Evolutionary conservation across 2,888 invertebrate species (phyloP).

Genomic region (Sarcophaga variegata): DNA sequence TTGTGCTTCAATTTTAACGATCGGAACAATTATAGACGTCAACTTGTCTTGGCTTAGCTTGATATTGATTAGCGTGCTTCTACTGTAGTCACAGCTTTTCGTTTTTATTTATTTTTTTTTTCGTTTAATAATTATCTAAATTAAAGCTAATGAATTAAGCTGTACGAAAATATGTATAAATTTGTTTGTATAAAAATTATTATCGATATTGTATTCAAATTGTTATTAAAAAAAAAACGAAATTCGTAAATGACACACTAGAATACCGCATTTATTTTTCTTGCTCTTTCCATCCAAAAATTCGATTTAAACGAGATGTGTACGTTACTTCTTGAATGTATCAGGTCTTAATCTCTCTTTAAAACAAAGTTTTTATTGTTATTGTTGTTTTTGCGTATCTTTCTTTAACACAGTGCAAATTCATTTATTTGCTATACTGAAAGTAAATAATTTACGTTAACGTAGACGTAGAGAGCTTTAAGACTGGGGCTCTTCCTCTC

Average conservation of each 20-base stretch:
- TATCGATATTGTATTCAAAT: not conserved
- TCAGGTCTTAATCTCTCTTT: too few relatives aligned
- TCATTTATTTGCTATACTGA: too few relatives aligned
- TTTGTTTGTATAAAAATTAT: constrained; percentile 27
- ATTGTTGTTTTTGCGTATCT: not conserved
- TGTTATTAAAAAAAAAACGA: not conserved
- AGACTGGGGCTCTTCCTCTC: not conserved
- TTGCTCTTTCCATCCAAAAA: not conserved
- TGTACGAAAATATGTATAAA: not conserved
- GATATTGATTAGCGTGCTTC: not conserved
- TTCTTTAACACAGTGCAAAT: too few relatives aligned
- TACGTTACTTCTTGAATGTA: too few relatives aligned
- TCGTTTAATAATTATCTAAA: not conserved
- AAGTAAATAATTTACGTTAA: constrained; percentile 22
- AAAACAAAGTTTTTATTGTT: not conserved
- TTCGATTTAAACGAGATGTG: not conserved
- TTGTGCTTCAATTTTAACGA: too few relatives aligned
- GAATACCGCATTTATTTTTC: not conserved
- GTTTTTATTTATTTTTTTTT: not conserved
- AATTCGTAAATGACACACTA: not conserved
- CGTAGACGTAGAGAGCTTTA: constrained; percentile 17
- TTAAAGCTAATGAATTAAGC: constrained; percentile 38
- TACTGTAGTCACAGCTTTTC: not conserved
- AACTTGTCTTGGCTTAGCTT: too few relatives aligned
- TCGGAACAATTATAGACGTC: too few relatives aligned